Percentiles rank a stretch among this genome's conserved stretches.
Conservation (phyloP, 64 coral and sea anemone genomes). For the Porites australiensis region DNA sequence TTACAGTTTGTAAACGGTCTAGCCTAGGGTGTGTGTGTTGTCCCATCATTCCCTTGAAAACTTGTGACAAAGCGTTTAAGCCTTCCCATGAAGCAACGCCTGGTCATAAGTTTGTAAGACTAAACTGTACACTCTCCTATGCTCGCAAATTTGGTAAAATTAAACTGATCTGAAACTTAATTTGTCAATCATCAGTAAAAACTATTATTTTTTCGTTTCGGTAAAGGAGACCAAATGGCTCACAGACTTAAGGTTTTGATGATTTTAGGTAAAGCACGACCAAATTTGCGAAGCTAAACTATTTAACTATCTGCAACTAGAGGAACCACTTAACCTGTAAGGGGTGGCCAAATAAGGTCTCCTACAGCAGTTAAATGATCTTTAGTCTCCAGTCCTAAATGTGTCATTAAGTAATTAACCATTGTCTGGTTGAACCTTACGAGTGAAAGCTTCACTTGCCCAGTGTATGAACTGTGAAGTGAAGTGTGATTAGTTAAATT, state of each 20-base stretch:
- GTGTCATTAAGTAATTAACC: neutral
- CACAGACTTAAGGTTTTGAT: no score
- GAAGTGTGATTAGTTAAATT: slow-evolving; percentile 11
- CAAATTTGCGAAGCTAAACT: neutral
- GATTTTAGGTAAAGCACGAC: neutral
- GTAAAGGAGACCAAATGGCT: neutral
- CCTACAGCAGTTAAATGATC: neutral
- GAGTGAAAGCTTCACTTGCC: neutral
- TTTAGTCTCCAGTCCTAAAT: neutral
- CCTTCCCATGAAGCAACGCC: neutral
- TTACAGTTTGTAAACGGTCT: neutral
- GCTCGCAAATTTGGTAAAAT: neutral
- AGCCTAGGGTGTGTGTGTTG: slow-evolving; percentile 7
- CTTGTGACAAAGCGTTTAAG: neutral
- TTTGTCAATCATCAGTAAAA: neutral
- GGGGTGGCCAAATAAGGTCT: neutral
- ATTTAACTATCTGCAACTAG: neutral
- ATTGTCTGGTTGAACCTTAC: slow-evolving; percentile 22
- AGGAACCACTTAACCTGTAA: slow-evolving; percentile 1
- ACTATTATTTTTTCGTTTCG: neutral
- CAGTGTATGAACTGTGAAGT: neutral
- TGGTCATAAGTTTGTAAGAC: neutral
- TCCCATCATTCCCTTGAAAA: neutral
- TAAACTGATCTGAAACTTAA: neutral
- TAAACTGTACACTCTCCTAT: neutral